phyloP scores from a whole-genome alignment of 2,888 invertebrate genomes.

The Drosophila austrosaltans region DNA sequence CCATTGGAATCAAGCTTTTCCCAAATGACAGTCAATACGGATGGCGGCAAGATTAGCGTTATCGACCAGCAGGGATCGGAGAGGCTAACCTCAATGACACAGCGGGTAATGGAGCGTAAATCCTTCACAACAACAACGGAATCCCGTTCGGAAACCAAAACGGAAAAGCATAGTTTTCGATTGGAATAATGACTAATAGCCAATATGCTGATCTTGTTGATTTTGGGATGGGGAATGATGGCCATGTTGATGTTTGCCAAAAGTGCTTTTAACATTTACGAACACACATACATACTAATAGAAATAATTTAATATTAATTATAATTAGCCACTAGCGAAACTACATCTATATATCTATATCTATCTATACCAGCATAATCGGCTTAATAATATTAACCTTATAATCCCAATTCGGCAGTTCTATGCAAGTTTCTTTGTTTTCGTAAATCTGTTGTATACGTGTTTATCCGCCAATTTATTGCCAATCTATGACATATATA shows the following conservation, averaged over 20 bases:
- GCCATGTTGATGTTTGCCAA: conserved; percentile 74
- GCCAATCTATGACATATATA: conserved; percentile 68
- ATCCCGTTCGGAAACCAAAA: conserved; percentile 82
- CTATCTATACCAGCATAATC: conserved; percentile 34
- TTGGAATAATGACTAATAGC: conserved; percentile 73
- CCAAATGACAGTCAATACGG: conserved; percentile 81
- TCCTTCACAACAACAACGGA: conserved; percentile 83
- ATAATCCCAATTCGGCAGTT: conserved; percentile 28
- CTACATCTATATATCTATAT: conserved; percentile 54
- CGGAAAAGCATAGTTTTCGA: conserved; percentile 83
- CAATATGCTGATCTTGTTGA: conserved; percentile 26
- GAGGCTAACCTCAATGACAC: conserved; percentile 83
- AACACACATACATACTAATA: conserved; percentile 64
- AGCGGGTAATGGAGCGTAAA: conserved; percentile 83
- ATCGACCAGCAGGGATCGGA: conserved; percentile 82
- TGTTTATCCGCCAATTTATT: conserved; percentile 74
- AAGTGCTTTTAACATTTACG: conserved; percentile 81
- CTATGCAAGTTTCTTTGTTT: conserved; percentile 31
- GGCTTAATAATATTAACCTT: conserved; percentile 40
- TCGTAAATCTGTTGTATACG: conserved; percentile 60
- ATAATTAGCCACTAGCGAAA: conserved; percentile 74
- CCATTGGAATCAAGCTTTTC: conserved; percentile 82
- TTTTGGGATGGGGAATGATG: conserved; percentile 19
- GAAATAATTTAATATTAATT: conserved; percentile 73
- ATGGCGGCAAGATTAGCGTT: conserved; percentile 81